A percentile compares a stretch with the other conserved stretches of the same genome.
Evolutionary conservation across 1,140 invertebrate species (phyloP).

Genomic region (Neoseiulus cucumeris): DNA sequence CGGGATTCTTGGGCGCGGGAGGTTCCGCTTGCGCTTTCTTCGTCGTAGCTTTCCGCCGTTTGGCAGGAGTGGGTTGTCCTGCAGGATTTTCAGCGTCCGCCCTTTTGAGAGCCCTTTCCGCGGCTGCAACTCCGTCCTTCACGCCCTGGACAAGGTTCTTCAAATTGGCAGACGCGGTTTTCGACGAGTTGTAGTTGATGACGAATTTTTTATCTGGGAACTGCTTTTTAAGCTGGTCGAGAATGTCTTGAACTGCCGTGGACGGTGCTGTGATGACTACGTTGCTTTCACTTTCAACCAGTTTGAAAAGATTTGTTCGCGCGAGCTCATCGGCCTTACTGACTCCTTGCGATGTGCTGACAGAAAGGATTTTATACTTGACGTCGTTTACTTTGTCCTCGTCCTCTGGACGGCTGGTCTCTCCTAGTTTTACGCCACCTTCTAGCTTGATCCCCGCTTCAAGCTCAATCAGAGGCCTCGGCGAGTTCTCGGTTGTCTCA

Average conservation of each 20-base stretch:
- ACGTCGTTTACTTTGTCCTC: background rate
- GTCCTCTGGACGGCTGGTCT: background rate
- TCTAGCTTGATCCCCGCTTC: no score
- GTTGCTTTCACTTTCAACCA: background rate
- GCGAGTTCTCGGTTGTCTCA: no score
- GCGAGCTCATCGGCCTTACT: background rate
- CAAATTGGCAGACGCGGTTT: background rate
- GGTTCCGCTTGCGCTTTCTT: background rate
- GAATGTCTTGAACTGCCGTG: background rate
- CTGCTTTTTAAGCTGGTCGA: background rate
- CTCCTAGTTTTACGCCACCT: no score
- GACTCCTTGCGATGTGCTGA: background rate
- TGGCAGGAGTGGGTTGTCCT: background rate
- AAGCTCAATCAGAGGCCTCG: no score
- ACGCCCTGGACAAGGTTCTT: background rate
- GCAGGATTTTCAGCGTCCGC: no score
- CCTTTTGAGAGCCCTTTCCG: no score
- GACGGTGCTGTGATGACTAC: background rate
- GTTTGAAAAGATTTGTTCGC: background rate
- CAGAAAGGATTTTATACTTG: background rate
- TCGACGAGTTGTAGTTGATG: constrained; percentile 8
- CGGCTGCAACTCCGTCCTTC: no score
- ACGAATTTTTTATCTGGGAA: constrained; percentile 8
- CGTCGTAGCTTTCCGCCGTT: background rate
- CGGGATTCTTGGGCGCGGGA: background rate